Evolutionary conservation across 2,888 invertebrate genomes (phyloP).

Genomic region (Mycalesis mineus): DNA sequence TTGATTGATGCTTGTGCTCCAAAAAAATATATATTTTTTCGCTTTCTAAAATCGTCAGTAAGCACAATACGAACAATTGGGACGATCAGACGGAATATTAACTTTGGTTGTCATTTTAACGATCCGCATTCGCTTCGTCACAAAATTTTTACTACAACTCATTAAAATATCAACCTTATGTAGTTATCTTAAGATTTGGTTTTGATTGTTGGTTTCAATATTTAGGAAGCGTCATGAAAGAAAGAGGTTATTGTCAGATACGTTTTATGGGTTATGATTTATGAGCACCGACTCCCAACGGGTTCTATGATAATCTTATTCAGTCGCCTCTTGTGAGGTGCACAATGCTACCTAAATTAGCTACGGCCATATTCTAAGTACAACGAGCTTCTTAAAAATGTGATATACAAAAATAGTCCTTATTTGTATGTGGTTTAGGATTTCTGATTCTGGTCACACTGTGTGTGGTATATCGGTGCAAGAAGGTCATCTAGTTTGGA

Average conservation of each 20-base stretch:
- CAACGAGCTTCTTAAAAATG: slow-evolving; percentile 25
- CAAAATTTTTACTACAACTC: slow-evolving; percentile 22
- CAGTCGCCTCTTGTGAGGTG: slow-evolving; percentile 67
- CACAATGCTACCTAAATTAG: slow-evolving; percentile 79
- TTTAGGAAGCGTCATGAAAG: slow-evolving; percentile 63
- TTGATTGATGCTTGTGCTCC: slow-evolving; percentile 70
- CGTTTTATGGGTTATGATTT: slow-evolving; percentile 78
- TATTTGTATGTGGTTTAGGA: slow-evolving; percentile 13
- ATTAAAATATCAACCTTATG: slow-evolving; percentile 34
- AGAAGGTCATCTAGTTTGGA: slow-evolving; percentile 33
- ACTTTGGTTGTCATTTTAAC: slow-evolving; percentile 77
- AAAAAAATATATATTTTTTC: slow-evolving; percentile 43
- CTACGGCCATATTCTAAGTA: slow-evolving; percentile 58
- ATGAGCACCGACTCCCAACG: slow-evolving; percentile 77
- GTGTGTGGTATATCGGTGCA: slow-evolving; percentile 61
- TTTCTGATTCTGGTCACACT: background rate
- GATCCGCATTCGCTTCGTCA: slow-evolving; percentile 55
- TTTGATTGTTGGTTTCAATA: slow-evolving; percentile 29
- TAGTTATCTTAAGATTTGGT: slow-evolving; percentile 30
- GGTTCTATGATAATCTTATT: slow-evolving; percentile 76
- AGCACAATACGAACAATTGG: slow-evolving; percentile 76
- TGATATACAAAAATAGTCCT: slow-evolving; percentile 2
- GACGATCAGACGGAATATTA: slow-evolving; percentile 77
- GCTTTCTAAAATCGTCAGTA: slow-evolving; percentile 67
- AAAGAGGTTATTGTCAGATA: slow-evolving; percentile 73